Evolutionary conservation across 2,888 invertebrate genomes (phyloP), one percentile per base, ranked within the genome.

Genomic region (Andrena chrysosceles): DNA sequence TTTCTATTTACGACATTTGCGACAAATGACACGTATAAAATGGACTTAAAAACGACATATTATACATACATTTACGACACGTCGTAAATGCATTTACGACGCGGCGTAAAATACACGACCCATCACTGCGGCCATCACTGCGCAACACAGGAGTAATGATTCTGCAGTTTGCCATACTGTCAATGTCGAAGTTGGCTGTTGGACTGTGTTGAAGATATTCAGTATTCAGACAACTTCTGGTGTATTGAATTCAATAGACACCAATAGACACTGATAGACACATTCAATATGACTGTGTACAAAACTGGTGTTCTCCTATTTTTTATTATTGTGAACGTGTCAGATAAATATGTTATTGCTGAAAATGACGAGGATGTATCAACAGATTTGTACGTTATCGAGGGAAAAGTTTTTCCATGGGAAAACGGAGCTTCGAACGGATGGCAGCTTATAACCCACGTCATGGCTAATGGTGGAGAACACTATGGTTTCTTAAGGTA

Each of bases 401-500:
- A 98, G 94, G 98, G 98, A 29, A 96, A 96, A 94, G 96, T 98
- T 4, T 97, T 96, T 93, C 96, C 97, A 0, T 96, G 97, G 35
- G 97, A 97, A 87, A 95, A 95, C 60, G 94, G 94, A 68, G 94
- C 95, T 66, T 92, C 94, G 13, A 94, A 94, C 6, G 96, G 96
- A 89, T 98, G 98, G 98, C 97, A 97, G 93, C 95, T 96, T 8
- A 96, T 96, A 87, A 97, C 97, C 0, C 96, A 96, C 86, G 95
- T 98, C 26, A 96, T 98, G 92, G 97, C 98, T 7, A 98, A 99
- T 93, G 98, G 98, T 10, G 99, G 98, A 20, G 97, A 98, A 93
- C 97, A 96, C 92, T 95, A 98, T 87, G 98, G 98, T 67, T 98
- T 98, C 93, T 95, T 99, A 20, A 95, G 94, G 96, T 96, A 93